These are phyloP conservation scores for Ailurus styani DNA, from an alignment of 2,113 vertebrate genomes.

Conservation along the genomic window DNA sequence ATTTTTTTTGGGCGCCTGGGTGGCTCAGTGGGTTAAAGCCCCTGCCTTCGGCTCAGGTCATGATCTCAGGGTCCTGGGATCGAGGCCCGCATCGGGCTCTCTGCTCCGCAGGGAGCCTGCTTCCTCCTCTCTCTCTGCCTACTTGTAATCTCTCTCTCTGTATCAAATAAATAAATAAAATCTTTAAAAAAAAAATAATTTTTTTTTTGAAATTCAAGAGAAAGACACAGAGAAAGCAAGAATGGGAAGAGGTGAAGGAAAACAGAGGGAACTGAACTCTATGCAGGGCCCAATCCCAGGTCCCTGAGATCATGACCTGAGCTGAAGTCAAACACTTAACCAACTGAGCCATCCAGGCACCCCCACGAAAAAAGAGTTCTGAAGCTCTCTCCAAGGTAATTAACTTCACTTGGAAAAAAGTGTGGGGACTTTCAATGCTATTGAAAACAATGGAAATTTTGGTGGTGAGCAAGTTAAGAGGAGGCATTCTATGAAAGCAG, in stretches of 20 bases:
- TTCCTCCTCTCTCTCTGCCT: no score
- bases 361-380: not conserved
- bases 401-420: not conserved
- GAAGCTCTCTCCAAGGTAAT: not conserved
- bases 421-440: not conserved
- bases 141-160: no score
- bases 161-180: no score
- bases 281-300: not conserved
- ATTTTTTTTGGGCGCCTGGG: no score
- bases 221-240: not conserved
- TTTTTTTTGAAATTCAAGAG: not conserved
- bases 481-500: not conserved
- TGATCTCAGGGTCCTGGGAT: no score
- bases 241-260: not conserved
- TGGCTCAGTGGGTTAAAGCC: no score
- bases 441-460: not conserved
- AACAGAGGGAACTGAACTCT: not conserved
- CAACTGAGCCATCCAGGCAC: not conserved
- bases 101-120: no score
- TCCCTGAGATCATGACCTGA: not conserved
- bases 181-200: no score
- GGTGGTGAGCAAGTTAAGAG: not conserved
- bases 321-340: not conserved
- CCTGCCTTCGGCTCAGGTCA: no score
- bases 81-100: no score